Conservation (phyloP, 23 tunicate genomes). For the Phallusia fumigata region DNA sequence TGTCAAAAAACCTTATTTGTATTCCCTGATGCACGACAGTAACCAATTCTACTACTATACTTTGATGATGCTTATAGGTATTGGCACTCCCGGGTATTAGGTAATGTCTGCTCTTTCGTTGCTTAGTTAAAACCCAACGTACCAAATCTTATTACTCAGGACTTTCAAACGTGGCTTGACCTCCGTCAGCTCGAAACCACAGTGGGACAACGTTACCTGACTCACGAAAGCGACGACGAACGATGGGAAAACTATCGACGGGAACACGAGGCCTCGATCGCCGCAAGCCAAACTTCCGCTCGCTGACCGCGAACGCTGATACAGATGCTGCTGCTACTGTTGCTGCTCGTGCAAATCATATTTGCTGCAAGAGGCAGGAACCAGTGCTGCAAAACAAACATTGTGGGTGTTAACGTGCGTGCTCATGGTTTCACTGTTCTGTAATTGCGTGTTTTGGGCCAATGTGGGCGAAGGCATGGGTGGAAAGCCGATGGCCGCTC, state of each 20-base stretch:
- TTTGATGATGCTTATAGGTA: too few relatives aligned
- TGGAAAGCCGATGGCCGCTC: background rate
- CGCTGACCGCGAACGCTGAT: background rate
- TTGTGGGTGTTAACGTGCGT: conserved; percentile 3
- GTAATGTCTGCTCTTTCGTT: too few relatives aligned
- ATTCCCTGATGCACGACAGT: too few relatives aligned
- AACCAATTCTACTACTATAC: too few relatives aligned
- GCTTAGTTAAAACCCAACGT: too few relatives aligned
- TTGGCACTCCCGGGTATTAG: too few relatives aligned
- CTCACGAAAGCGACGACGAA: conserved; percentile 93
- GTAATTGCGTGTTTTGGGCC: background rate
- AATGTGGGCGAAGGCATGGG: background rate
- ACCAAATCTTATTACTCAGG: conserved; percentile 57
- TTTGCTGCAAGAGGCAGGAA: background rate
- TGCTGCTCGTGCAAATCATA: background rate
- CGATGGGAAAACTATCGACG: conserved; percentile 75
- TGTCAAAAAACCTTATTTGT: too few relatives aligned
- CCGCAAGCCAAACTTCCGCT: background rate
- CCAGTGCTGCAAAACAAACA: background rate
- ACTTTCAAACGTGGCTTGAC: conserved; percentile 84
- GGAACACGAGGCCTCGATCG: conserved; percentile 39
- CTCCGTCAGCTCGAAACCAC: conserved; percentile 72
- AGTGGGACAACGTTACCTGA: conserved; percentile 71
- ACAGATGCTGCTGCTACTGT: background rate
- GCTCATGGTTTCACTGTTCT: conserved; percentile 9